A percentile compares a stretch with the other conserved stretches of the same genome.
Evolutionary conservation across 53 echinoderm and acorn worm species (phyloP).

Genomic region (Paracentrotus lividus): DNA sequence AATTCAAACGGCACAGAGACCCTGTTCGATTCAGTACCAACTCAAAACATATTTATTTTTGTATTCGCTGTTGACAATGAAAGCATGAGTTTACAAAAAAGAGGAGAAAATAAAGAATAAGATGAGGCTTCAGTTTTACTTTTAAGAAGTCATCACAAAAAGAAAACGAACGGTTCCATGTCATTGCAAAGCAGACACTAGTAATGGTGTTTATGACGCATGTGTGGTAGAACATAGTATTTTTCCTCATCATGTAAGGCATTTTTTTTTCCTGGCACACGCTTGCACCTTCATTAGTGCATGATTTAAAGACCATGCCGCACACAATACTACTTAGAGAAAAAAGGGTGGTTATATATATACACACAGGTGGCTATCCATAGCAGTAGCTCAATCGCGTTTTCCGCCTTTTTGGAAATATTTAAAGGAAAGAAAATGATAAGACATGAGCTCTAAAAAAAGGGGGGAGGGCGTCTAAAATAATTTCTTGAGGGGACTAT

Average conservation of each 20-base stretch:
- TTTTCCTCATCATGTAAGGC: constrained; percentile 56
- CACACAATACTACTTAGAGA: constrained; percentile 66
- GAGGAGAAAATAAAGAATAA: constrained; percentile 18
- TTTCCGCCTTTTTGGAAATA: constrained; percentile 48
- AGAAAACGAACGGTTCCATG: background rate
- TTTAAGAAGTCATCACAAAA: constrained; percentile 39
- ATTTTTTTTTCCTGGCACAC: constrained; percentile 64
- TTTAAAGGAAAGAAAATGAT: constrained; percentile 35
- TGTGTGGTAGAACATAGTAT: constrained; percentile 68
- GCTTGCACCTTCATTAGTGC: constrained; percentile 59
- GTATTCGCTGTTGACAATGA: constrained; percentile 70
- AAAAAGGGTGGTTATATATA: constrained; percentile 57
- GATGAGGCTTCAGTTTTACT: constrained; percentile 33
- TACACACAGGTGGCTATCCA: constrained; percentile 57
- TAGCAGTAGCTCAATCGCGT: constrained; percentile 66
- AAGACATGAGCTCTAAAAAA: constrained; percentile 41
- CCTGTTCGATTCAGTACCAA: constrained; percentile 61
- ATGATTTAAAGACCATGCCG: constrained; percentile 70
- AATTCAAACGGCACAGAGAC: constrained; percentile 62
- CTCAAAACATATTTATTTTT: constrained; percentile 72
- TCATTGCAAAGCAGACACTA: constrained; percentile 34
- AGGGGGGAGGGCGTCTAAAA: background rate
- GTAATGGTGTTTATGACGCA: background rate
- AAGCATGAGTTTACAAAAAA: constrained; percentile 70
- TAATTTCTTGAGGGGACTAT: background rate